Conservation (phyloP, 2,888 invertebrate species). For the Acrobasis consociella region DNA sequence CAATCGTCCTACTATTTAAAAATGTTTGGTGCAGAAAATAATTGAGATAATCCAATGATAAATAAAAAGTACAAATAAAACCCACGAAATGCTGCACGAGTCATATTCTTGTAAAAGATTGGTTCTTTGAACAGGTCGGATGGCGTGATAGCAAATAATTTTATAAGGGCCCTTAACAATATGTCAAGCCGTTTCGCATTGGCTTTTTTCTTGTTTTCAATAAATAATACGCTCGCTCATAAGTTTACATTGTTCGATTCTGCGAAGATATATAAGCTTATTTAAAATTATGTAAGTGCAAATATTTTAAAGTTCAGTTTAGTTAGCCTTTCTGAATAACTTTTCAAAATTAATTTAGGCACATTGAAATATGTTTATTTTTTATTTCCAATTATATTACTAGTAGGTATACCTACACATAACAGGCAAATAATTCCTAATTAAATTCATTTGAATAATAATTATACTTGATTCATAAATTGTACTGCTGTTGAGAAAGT, state of each 20-base stretch:
- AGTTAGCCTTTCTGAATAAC: too few relatives aligned
- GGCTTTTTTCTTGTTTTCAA: constrained; percentile 73
- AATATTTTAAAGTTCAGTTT: too few relatives aligned
- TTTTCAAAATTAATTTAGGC: too few relatives aligned
- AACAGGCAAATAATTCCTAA: too few relatives aligned
- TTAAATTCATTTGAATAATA: too few relatives aligned
- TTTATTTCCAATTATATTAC: too few relatives aligned
- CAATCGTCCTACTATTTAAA: too few relatives aligned
- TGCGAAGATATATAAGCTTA: constrained; percentile 53
- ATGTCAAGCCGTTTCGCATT: constrained; percentile 70
- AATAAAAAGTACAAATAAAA: constrained; percentile 21
- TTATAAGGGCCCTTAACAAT: constrained; percentile 79
- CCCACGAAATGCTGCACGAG: constrained; percentile 14
- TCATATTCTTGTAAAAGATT: constrained; percentile 41
- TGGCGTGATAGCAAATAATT: constrained; percentile 82
- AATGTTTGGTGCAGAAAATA: constrained; percentile 14
- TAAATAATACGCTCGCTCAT: constrained; percentile 77
- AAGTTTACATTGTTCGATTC: constrained; percentile 79
- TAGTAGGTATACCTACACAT: too few relatives aligned
- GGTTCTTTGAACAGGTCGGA: constrained; percentile 67
- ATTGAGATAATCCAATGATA: constrained; percentile 15
- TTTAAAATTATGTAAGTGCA: too few relatives aligned
- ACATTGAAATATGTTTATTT: too few relatives aligned
- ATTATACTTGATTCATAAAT: too few relatives aligned
- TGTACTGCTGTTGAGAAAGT: too few relatives aligned